Percentiles rank a stretch among this genome's conserved stretches.
These are phyloP conservation scores for Cariama cristata DNA, from an alignment of 2,113 vertebrate species.

Conservation along the genomic window DNA sequence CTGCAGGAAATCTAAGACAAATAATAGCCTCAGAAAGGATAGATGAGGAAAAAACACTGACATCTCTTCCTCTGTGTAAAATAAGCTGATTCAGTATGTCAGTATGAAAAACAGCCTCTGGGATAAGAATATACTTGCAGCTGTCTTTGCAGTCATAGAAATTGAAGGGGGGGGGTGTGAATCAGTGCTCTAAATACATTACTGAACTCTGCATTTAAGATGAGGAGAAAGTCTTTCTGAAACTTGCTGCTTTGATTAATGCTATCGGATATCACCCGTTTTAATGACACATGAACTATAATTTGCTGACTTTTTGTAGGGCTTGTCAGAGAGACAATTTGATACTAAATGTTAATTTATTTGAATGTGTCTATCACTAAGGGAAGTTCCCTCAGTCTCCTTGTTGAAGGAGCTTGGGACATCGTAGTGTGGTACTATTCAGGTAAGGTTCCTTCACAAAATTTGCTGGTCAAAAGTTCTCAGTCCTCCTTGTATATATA, in stretches of 20 bases:
- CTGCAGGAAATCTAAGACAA: constrained; percentile 71
- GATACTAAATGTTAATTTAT: not conserved
- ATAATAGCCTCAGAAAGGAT: constrained; percentile 45
- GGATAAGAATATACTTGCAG: constrained; percentile 58
- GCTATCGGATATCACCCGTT: not conserved
- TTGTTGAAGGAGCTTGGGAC: not conserved
- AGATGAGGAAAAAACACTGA: constrained; percentile 58
- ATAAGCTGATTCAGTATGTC: constrained; percentile 71
- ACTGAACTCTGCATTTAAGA: not conserved
- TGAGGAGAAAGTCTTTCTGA: not conserved
- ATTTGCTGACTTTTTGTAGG: not conserved
- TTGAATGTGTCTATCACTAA: not conserved
- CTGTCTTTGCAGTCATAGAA: constrained; percentile 52
- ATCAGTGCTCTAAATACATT: not conserved
- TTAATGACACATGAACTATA: not conserved
- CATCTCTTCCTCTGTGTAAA: constrained; percentile 54
- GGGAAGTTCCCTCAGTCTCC: not conserved
- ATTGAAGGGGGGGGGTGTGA: not conserved
- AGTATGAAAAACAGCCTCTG: constrained; percentile 60
- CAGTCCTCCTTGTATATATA: not conserved
- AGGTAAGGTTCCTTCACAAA: not conserved
- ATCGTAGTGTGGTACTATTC: fast-evolving
- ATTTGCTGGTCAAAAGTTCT: not conserved
- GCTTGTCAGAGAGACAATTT: not conserved
- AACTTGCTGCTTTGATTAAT: not conserved